A percentile compares a stretch with the other conserved stretches of the same genome.
Evolutionary conservation across 2,797 vertebrate species (phyloP).

Genomic region (Kryptolebias ocellatus): DNA sequence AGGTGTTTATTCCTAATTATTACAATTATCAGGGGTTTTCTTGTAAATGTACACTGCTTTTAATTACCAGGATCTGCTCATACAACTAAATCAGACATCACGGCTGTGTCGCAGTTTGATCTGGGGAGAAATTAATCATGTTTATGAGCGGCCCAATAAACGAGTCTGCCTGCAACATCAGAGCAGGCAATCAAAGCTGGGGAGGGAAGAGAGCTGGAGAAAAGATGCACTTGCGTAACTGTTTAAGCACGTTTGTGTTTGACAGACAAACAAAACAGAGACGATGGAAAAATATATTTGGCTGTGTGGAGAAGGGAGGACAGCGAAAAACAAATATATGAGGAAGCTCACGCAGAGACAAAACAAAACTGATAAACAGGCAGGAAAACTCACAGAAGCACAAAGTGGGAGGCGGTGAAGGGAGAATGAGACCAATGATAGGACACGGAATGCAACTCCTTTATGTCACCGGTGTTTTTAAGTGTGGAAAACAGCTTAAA

Average conservation of each 20-base stretch:
- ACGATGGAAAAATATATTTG: conserved; percentile 21
- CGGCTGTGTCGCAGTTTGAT: conserved; percentile 18
- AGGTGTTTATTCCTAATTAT: conserved; percentile 40
- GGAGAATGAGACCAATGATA: conserved; percentile 22
- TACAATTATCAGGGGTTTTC: background rate
- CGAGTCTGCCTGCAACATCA: conserved; percentile 39
- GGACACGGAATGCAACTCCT: conserved; percentile 51
- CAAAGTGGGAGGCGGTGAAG: conserved; percentile 25
- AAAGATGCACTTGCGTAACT: conserved; percentile 17
- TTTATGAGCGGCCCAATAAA: conserved; percentile 54
- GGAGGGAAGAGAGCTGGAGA: conserved; percentile 21
- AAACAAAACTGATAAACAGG: conserved; percentile 61
- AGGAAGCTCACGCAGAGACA: conserved; percentile 43
- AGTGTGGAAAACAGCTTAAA: conserved; percentile 40
- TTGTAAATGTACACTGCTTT: conserved; percentile 10
- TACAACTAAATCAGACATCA: conserved; percentile 33
- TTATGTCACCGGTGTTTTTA: conserved; percentile 45
- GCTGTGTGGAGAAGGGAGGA: conserved; percentile 18
- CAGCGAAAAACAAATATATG: background rate
- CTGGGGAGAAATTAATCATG: conserved; percentile 46
- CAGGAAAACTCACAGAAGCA: conserved; percentile 46
- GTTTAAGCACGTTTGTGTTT: conserved; percentile 33
- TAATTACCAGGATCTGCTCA: conserved; percentile 40
- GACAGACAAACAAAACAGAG: conserved; percentile 30
- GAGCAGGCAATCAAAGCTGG: conserved; percentile 31